phyloP scores from a whole-genome alignment of 2,113 vertebrate genomes.

The Apodemus sylvaticus region DNA sequence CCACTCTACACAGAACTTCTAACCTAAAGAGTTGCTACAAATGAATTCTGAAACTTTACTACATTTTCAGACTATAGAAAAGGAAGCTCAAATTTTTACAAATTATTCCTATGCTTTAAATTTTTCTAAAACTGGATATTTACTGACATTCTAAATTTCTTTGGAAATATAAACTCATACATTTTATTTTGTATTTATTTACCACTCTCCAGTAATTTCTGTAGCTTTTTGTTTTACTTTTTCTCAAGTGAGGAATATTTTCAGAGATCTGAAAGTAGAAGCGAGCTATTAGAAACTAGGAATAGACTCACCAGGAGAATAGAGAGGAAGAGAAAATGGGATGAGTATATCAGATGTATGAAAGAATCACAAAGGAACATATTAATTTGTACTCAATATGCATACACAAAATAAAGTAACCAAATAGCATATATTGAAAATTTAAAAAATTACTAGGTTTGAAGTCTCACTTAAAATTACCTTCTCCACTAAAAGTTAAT shows the following conservation, averaged over 20 bases:
- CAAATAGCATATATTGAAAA: background rate
- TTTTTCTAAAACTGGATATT: background rate
- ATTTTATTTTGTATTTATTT: background rate
- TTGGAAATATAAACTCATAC: background rate
- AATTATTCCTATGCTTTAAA: background rate
- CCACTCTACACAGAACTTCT: background rate
- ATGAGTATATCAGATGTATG: background rate
- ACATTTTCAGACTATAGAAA: background rate
- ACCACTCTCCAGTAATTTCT: background rate
- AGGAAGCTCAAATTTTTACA: background rate
- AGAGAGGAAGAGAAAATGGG: background rate
- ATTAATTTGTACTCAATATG: background rate
- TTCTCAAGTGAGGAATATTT: slow-evolving; percentile 10
- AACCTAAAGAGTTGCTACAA: background rate
- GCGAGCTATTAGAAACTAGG: background rate
- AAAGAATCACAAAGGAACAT: background rate
- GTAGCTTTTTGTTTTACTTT: background rate
- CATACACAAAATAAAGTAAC: background rate
- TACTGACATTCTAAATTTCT: background rate
- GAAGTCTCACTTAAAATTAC: background rate
- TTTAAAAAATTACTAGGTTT: background rate
- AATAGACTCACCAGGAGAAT: background rate
- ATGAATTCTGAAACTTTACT: slow-evolving; percentile 33
- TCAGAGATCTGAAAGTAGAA: background rate
- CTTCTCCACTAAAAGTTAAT: background rate